Base-by-base conservation (phyloP, 2,113 vertebrate species). In the Pterocles burchelli region DNA sequence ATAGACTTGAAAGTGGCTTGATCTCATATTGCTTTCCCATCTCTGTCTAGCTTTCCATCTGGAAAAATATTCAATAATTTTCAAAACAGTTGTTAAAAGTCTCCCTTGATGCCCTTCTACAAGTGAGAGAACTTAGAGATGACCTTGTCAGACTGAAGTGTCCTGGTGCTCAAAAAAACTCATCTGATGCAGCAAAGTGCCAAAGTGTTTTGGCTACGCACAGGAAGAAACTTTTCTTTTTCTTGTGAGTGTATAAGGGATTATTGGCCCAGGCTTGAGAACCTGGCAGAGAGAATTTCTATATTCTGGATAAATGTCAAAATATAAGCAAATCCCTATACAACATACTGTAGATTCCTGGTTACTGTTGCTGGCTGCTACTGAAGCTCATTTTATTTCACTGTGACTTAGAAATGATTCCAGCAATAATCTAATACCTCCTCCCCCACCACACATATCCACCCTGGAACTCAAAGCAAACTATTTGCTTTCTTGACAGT, bases 291-390 rank as follows among this genome's bases (percentile, higher is more conserved):
- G 75, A 68, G 45, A 93, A 90, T 93, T 67, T 82, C 90, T 88
- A 5, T 77, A 91, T 73, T 78, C 70, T 96, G 92, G 93, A 95
- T 85, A 78, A 90, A 77, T 85, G 77, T 82, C 95, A 97, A 93
- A 94, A 90, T 80, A 96, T 90, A 90, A 95, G 88, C 81, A 97
- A 94, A 92, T 91, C 75, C 59, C 86, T 34, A 49, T 70, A 88
- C 43, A 92, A 41, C 58, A 85, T 91, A 76, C 55, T 92, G 75
- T 67, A 93, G 81, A 90, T 97, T 97, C 80, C 78, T 93, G 41
- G 62, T 93, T 93, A 86, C 81, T 86, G 43, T 88, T 94, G 49
- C 75, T 95, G 88, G 86, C 88, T 96, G 65, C 88, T 83, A 38
- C n/a, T 71, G 51, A 65, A 92, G 86, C 33, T 93, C 36, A 48